Conservation (phyloP, 2,797 vertebrate species). For the Serranus cabrilla region DNA sequence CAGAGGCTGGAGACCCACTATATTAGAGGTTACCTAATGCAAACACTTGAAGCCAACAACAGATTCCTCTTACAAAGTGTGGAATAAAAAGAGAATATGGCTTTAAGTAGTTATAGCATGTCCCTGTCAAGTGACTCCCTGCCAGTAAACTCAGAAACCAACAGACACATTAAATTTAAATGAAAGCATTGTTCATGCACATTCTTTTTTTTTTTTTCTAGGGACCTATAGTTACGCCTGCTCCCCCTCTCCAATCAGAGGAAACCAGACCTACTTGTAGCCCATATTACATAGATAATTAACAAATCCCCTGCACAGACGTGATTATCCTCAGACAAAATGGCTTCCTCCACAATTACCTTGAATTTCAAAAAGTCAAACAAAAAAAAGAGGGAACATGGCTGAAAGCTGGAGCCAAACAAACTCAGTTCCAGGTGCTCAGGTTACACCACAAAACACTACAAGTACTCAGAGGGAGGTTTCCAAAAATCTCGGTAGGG, state of each 20-base stretch:
- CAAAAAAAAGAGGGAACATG: slow-evolving; percentile 22
- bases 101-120: slow-evolving; percentile 79
- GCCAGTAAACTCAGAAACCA: slow-evolving; percentile 71
- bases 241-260: slow-evolving; percentile 21
- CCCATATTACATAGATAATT: slow-evolving; percentile 30
- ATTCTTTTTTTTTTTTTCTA: not conserved
- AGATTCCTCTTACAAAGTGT: slow-evolving; percentile 66
- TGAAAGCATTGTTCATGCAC: slow-evolving; percentile 41
- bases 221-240: slow-evolving; percentile 18
- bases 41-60: slow-evolving; percentile 55
- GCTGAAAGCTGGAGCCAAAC: slow-evolving; percentile 54
- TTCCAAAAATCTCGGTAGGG: slow-evolving; percentile 37
- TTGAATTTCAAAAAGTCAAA: slow-evolving; percentile 27
- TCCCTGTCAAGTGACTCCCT: slow-evolving; percentile 78
- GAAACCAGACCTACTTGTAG: slow-evolving; percentile 34
- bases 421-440: slow-evolving; percentile 55
- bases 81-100: slow-evolving; percentile 84
- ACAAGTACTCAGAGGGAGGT: slow-evolving; percentile 44
- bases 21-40: slow-evolving; percentile 33
- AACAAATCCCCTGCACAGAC: slow-evolving; percentile 39
- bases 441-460: slow-evolving; percentile 56
- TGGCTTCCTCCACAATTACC: slow-evolving; percentile 64
- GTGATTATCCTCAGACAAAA: slow-evolving; percentile 59
- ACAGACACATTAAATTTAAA: slow-evolving; percentile 50
- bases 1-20: slow-evolving; percentile 27